phyloP scores from a whole-genome alignment of 2,888 invertebrate genomes.

The Acholoe squamosa region DNA sequence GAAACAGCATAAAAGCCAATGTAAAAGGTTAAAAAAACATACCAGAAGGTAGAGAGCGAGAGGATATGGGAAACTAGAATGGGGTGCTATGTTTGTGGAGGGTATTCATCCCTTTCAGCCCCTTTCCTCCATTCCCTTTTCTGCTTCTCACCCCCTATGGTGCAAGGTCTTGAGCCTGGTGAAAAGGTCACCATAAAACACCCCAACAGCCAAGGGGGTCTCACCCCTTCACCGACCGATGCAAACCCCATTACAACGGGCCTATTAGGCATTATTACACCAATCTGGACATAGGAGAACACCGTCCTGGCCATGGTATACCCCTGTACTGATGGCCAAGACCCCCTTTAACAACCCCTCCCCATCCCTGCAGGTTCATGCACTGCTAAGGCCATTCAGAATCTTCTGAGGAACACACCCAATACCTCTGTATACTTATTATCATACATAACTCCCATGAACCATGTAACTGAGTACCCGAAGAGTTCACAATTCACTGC shows the following conservation, averaged over 20 bases:
- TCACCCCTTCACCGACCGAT: background rate
- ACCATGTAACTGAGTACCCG: too few relatives aligned
- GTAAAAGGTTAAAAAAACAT: background rate
- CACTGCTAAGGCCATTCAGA: too few relatives aligned
- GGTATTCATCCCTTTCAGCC: too few relatives aligned
- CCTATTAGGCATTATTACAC: slow-evolving; percentile 48
- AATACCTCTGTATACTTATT: too few relatives aligned
- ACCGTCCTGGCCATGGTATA: background rate
- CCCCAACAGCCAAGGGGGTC: slow-evolving; percentile 34
- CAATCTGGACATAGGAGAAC: slow-evolving; percentile 26
- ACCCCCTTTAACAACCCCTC: background rate
- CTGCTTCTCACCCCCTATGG: background rate
- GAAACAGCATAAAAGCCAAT: too few relatives aligned
- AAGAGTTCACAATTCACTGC: too few relatives aligned
- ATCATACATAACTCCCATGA: too few relatives aligned
- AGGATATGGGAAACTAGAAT: background rate
- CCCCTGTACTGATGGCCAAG: background rate
- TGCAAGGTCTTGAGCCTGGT: background rate
- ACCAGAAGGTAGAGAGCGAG: background rate
- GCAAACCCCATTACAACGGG: slow-evolving; percentile 31
- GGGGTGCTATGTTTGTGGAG: background rate
- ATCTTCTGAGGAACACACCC: too few relatives aligned
- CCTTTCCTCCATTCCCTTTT: too few relatives aligned
- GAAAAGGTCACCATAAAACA: slow-evolving; percentile 47
- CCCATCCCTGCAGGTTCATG: background rate